A percentile compares a stretch with the other conserved stretches of the same genome.
Conservation (phyloP, 2,888 invertebrate species). For the Cepaea hortensis region DNA sequence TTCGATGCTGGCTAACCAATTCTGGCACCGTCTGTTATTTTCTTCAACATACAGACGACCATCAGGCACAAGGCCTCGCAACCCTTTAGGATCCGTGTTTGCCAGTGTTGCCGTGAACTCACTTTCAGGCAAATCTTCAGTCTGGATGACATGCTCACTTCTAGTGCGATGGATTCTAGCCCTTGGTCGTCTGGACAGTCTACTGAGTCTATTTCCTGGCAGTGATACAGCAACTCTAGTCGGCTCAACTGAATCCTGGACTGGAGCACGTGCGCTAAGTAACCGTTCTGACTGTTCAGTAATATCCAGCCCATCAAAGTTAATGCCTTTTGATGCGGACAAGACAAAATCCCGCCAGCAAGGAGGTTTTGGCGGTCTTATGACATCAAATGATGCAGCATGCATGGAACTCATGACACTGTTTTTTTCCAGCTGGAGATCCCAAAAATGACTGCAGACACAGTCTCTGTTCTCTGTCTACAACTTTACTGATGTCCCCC, state of each 20-base stretch:
- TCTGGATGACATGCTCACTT: slow-evolving; percentile 67
- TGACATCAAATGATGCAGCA: slow-evolving; percentile 38
- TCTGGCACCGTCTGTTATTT: slow-evolving; percentile 69
- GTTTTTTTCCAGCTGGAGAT: neutral
- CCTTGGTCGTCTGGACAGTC: slow-evolving; percentile 50
- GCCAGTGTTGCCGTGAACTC: slow-evolving; percentile 65
- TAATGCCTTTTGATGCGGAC: slow-evolving; percentile 28
- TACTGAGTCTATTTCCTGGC: slow-evolving; percentile 36
- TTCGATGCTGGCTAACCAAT: slow-evolving; percentile 69
- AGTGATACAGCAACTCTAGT: neutral
- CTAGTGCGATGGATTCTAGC: slow-evolving; percentile 70
- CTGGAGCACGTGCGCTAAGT: slow-evolving; percentile 27
- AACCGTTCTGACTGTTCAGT: slow-evolving; percentile 26
- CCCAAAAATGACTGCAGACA: neutral
- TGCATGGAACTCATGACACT: slow-evolving; percentile 43
- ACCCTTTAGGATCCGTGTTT: slow-evolving; percentile 67
- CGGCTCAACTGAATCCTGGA: neutral
- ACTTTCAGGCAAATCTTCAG: slow-evolving; percentile 68
- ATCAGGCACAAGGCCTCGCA: slow-evolving; percentile 61
- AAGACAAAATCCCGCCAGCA: slow-evolving; percentile 70
- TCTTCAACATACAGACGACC: slow-evolving; percentile 66
- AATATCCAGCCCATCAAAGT: slow-evolving; percentile 32
- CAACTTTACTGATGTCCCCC: too few species aligned
- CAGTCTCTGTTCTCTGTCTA: neutral
- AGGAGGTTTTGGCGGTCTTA: slow-evolving; percentile 69